These are phyloP conservation scores for Tipula confusa DNA, from an alignment of 2,888 invertebrate species.

Conservation along the genomic window DNA sequence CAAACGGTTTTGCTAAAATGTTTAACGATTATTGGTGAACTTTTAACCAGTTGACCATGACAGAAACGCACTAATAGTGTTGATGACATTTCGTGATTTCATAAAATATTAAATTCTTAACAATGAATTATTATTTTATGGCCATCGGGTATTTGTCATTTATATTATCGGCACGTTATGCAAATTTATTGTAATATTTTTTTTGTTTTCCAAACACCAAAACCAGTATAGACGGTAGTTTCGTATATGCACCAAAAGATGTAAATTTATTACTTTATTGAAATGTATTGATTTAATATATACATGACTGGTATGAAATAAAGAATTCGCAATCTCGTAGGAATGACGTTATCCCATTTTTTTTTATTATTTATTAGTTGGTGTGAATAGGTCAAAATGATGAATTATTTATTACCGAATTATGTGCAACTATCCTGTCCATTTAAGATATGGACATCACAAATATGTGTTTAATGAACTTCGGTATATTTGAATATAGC, in stretches of 20 bases:
- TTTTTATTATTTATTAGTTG: too few species aligned
- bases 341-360: not conserved
- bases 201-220: not conserved
- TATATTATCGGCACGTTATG: not conserved
- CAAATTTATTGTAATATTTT: not conserved
- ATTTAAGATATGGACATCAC: too few species aligned
- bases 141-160: not conserved
- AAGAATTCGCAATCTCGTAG: not conserved
- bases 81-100: not conserved
- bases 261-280: not conserved
- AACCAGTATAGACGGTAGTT: not conserved
- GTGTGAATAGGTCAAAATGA: too few species aligned
- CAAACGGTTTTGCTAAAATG: too few species aligned
- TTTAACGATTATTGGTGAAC: not conserved
- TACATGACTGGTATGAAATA: too few species aligned
- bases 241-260: not conserved
- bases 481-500: too few species aligned
- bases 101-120: not conserved
- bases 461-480: too few species aligned
- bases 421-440: too few species aligned
- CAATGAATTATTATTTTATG: not conserved
- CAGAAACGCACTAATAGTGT: not conserved
- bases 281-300: not conserved
- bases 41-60: not conserved
- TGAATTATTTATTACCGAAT: too few species aligned